A percentile compares a stretch with the other conserved stretches of the same genome.
These are phyloP conservation scores for Sebastes taczanowskii DNA, from an alignment of 2,797 vertebrate species.

Conservation along the genomic window DNA sequence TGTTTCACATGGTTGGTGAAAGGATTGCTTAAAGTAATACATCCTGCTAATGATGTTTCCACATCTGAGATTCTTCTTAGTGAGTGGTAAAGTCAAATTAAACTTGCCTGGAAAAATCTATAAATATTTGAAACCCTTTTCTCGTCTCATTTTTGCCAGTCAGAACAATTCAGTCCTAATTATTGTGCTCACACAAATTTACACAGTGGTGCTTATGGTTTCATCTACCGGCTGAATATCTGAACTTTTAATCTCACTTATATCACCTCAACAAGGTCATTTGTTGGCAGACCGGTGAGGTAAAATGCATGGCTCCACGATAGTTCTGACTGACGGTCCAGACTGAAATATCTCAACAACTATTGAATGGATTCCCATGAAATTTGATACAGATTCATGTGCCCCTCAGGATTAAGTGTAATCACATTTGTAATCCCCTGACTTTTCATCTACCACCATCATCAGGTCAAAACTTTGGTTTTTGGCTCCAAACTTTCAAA, in stretches of 20 bases:
- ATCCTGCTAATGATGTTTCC: conserved; percentile 45
- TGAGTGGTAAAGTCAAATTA: conserved; percentile 21
- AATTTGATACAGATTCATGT: too few relatives aligned
- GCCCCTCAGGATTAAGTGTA: not conserved
- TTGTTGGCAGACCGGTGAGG: not conserved
- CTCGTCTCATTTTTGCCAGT: not conserved
- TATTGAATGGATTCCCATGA: too few relatives aligned
- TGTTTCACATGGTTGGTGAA: conserved; percentile 24
- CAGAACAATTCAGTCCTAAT: not conserved
- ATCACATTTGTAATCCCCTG: not conserved
- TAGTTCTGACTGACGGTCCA: too few relatives aligned
- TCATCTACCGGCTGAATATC: conserved; percentile 6
- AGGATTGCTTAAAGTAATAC: conserved; percentile 16
- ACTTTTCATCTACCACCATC: not conserved
- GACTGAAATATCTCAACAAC: not conserved
- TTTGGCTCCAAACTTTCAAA: not conserved
- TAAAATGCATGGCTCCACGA: too few relatives aligned
- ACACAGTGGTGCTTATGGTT: not conserved
- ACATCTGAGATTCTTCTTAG: conserved; percentile 5
- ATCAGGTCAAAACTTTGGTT: too few relatives aligned
- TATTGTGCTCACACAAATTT: conserved; percentile 7
- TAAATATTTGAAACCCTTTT: conserved; percentile 44
- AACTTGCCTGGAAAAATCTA: conserved; percentile 17
- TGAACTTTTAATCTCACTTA: not conserved
- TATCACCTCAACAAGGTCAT: conserved; percentile 1